Percentiles rank a stretch among this genome's conserved stretches.
phyloP scores from a whole-genome alignment of 2,888 invertebrate species.

The Acanthosepion esculentum region DNA sequence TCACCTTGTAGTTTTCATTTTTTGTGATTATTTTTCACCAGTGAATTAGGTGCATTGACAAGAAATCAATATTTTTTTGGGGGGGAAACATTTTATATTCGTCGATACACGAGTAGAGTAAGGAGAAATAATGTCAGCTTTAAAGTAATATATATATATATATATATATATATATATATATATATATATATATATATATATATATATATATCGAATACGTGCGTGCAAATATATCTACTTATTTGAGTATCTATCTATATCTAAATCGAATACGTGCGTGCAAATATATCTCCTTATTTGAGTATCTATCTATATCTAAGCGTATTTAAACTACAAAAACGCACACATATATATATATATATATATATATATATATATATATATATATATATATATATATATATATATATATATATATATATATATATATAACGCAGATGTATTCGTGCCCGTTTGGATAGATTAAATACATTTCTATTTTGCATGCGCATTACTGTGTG shows the following conservation, averaged over 20 bases:
- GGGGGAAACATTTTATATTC: too few species aligned
- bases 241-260: too few species aligned
- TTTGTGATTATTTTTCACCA: too few species aligned
- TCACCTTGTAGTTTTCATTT: too few species aligned
- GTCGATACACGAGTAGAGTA: too few species aligned
- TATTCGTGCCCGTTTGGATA: not conserved
- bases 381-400: not conserved
- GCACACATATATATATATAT: not conserved
- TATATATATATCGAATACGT: too few species aligned
- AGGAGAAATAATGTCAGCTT: too few species aligned
- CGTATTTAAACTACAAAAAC: not conserved
- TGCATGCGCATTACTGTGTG: not conserved
- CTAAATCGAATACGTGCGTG: not conserved
- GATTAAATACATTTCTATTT: not conserved
- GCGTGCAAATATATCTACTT: too few species aligned
- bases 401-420: slow-evolving; percentile 6
- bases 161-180: too few species aligned
- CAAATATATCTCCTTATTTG: not conserved
- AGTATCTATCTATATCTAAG: not conserved
- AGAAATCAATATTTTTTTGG: too few species aligned
- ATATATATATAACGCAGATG: not conserved
- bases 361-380: slow-evolving; percentile 6
- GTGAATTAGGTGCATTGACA: too few species aligned
- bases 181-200: too few species aligned
- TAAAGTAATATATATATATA: not conserved